Evolutionary conservation across 1,140 invertebrate species (phyloP), one percentile per base, ranked within the genome.

Genomic region (Epicauta chinensis): DNA sequence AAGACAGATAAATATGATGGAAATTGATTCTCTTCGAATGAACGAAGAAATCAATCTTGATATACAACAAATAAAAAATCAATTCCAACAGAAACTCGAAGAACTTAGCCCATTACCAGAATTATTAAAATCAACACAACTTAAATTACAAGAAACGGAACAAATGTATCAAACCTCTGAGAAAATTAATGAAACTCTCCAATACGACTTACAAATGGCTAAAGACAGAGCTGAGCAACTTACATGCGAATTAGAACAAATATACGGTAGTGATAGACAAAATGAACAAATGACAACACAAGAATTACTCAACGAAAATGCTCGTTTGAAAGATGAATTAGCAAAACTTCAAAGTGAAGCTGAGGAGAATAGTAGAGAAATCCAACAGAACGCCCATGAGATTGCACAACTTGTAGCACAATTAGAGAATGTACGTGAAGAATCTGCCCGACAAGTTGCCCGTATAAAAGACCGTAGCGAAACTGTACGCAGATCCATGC

Each of bases 21-120:
- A 87, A 58, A 79, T 85, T 75, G 84, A 87, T 56, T 86, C 86
- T 56, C 80, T 79, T 4, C 71, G 83, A 44, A 84, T 87, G 60
- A 83, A 82, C 54, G 83, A 87, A 65, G 85, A 88, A 64, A 83
- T 87, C 16, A 84, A 82, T 55, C 64, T 81, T 7, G 86, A 89
- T 71, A 85, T 88, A 34, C 80, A 83, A 55, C 71, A 80, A 52
- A 82, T 87, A 4, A 87, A 87, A 64, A 81, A 82, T 70, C 69
- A 79, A 55, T 87, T 89, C 63, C 83, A 87, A 76, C 84, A 87
- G 58, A 87, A 87, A 66, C 68, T 88, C 5, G 78, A 81, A 53
- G 85, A 87, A 68, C 63, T 87, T 15, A 78, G 81, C 0, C 84
- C 84, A 0, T 74, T 87, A 9, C 85, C 85, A 1, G 83, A 87